A percentile compares a stretch with the other conserved stretches of the same genome.
Evolutionary conservation across 2,888 invertebrate species (phyloP).

Genomic region (Rhyacophila evoluta): DNA sequence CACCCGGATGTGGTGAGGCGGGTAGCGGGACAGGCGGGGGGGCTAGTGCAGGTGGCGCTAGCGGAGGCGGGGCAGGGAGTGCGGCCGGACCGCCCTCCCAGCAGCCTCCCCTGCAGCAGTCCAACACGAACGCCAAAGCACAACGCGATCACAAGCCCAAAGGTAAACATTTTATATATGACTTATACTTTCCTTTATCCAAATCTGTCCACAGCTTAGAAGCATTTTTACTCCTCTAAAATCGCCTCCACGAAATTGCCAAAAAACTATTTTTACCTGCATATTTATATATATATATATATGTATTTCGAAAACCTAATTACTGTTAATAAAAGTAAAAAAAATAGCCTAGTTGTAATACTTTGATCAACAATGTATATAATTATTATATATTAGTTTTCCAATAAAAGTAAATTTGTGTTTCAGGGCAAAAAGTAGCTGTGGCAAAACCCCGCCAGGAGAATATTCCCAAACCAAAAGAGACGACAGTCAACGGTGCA

Average conservation of each 20-base stretch:
- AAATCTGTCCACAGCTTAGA: too few species aligned
- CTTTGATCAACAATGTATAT: too few species aligned
- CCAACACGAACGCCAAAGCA: slow-evolving; percentile 42
- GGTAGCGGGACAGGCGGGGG: background rate
- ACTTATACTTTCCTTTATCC: too few species aligned
- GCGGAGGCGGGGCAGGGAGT: background rate
- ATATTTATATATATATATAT: too few species aligned
- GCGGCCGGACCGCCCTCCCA: slow-evolving; percentile 2
- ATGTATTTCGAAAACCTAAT: too few species aligned
- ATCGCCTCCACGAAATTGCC: too few species aligned
- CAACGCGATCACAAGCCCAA: slow-evolving; percentile 51
- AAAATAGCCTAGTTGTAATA: too few species aligned
- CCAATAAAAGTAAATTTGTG: background rate
- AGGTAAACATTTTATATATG: slow-evolving; percentile 39
- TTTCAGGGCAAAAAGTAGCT: slow-evolving; percentile 46
- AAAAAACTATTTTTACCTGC: too few species aligned
- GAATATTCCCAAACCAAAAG: slow-evolving; percentile 49
- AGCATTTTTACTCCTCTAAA: too few species aligned
- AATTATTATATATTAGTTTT: too few species aligned
- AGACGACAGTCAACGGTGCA: slow-evolving; percentile 54
- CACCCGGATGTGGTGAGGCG: slow-evolving; percentile 27
- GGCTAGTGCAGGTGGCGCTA: background rate
- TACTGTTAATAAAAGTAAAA: too few species aligned
- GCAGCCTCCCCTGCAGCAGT: slow-evolving; percentile 30
- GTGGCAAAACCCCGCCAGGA: slow-evolving; percentile 49